Conservation (phyloP, 2,888 invertebrate genomes). For the Ophioninae sp. region DNA sequence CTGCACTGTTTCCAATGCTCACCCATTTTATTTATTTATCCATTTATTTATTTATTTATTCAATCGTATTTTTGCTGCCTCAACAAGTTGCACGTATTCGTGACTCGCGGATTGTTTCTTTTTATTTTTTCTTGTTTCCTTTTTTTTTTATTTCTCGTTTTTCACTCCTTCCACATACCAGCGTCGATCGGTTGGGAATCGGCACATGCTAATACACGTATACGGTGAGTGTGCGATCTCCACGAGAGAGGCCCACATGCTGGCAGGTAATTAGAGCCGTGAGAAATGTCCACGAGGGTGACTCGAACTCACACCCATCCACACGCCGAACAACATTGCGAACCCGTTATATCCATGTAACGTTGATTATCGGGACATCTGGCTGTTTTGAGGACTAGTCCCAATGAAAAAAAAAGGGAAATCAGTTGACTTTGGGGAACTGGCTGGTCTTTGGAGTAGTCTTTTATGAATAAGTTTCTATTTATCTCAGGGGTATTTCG, state of each 20-base stretch:
- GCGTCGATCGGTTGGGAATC: conserved; percentile 67
- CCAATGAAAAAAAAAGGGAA: not conserved
- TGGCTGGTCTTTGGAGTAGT: not conserved
- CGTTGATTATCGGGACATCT: not conserved
- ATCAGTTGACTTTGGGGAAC: not conserved
- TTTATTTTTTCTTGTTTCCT: not conserved
- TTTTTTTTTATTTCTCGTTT: conserved; percentile 19
- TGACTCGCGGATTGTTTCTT: conserved; percentile 48
- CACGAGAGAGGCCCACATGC: conserved; percentile 67
- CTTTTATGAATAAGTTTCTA: conserved; percentile 2
- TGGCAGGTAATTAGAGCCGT: conserved; percentile 76
- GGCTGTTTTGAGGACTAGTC: not conserved
- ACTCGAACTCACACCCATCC: conserved; percentile 58
- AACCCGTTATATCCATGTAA: not conserved
- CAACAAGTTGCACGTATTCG: conserved; percentile 60
- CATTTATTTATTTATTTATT: conserved; percentile 57
- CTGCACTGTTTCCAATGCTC: not conserved
- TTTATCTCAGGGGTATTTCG: not conserved
- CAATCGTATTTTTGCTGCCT: conserved; percentile 43
- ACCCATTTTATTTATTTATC: conserved; percentile 13
- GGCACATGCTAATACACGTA: conserved; percentile 71
- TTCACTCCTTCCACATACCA: conserved; percentile 26
- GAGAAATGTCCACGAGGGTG: conserved; percentile 72
- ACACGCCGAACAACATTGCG: conserved; percentile 18
- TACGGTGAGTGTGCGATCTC: conserved; percentile 59